Percentiles rank a stretch among this genome's conserved stretches.
These are phyloP conservation scores for Podocnemis expansa DNA, from an alignment of 2,113 vertebrate genomes.

Conservation along the genomic window DNA sequence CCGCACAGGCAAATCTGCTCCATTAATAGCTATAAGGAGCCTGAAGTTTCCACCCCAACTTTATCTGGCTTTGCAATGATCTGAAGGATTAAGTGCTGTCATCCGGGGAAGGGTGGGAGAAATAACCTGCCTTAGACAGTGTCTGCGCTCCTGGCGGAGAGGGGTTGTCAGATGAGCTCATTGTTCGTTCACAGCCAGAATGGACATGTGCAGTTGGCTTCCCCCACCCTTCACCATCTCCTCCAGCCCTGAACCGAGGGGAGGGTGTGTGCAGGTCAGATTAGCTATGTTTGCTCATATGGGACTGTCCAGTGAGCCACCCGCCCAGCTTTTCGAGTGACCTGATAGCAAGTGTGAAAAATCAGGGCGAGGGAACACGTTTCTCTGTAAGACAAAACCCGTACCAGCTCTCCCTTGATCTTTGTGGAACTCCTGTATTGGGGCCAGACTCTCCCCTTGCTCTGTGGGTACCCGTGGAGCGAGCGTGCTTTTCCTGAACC, in stretches of 20 bases:
- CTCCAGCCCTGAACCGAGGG: background rate
- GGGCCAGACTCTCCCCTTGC: background rate
- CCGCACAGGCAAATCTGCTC: slow-evolving; percentile 54
- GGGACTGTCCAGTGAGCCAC: background rate
- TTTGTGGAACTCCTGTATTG: background rate
- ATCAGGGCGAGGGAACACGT: no score
- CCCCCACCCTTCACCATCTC: slow-evolving; percentile 32
- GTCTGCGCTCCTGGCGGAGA: background rate
- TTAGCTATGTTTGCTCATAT: background rate
- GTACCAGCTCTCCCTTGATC: no score
- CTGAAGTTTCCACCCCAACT: slow-evolving; percentile 63
- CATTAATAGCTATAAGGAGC: slow-evolving; percentile 71
- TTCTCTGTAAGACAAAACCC: no score
- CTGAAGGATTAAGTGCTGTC: slow-evolving; percentile 35
- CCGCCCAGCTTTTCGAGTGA: no score
- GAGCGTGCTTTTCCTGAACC: background rate
- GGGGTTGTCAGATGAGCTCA: slow-evolving; percentile 57
- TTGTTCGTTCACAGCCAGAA: background rate
- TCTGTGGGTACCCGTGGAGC: background rate
- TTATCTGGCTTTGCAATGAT: slow-evolving; percentile 69
- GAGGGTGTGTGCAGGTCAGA: background rate
- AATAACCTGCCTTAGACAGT: slow-evolving; percentile 65
- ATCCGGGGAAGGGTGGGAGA: background rate
- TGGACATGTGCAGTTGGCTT: background rate
- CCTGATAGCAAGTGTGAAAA: background rate